Conservation (phyloP, 2,797 vertebrate genomes). For the Catostomus latipinnis region DNA sequence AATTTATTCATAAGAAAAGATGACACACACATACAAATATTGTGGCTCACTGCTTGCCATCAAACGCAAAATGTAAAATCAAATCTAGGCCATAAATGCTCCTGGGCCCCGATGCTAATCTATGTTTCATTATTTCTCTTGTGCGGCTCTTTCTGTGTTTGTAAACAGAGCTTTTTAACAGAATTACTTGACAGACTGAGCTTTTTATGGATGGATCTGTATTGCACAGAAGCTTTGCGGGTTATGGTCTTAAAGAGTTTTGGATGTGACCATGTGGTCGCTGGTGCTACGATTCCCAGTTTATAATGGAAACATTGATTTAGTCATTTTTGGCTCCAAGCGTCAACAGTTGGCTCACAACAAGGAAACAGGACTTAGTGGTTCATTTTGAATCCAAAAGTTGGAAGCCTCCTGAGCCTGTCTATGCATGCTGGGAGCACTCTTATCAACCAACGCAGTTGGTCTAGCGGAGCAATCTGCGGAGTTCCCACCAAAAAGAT, state of each 20-base stretch:
- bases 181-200: slow-evolving; percentile 69
- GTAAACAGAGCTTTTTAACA: slow-evolving; percentile 76
- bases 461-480: slow-evolving; percentile 59
- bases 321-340: slow-evolving; percentile 53
- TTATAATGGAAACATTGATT: slow-evolving; percentile 35
- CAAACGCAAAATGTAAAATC: slow-evolving; percentile 64
- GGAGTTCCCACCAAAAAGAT: slow-evolving; percentile 65
- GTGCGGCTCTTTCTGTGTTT: slow-evolving; percentile 69
- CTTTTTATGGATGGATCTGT: slow-evolving; percentile 49
- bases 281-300: slow-evolving; percentile 28
- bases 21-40: slow-evolving; percentile 30
- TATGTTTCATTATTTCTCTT: slow-evolving; percentile 77
- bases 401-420: slow-evolving; percentile 26
- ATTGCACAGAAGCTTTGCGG: slow-evolving; percentile 60
- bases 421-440: slow-evolving; percentile 68
- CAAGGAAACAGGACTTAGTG: slow-evolving; percentile 8
- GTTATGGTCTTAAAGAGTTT: slow-evolving; percentile 71
- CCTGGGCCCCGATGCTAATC: slow-evolving; percentile 77
- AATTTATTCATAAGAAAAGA: slow-evolving; percentile 50
- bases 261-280: slow-evolving; percentile 61
- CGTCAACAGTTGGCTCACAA: slow-evolving; percentile 10
- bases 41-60: slow-evolving; percentile 65
- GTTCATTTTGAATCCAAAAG: slow-evolving; percentile 25
- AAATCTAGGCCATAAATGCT: slow-evolving; percentile 79
- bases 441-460: slow-evolving; percentile 75